Evolutionary conservation across 2,797 vertebrate genomes (phyloP), one percentile per base, ranked within the genome.

Genomic region (Bovichtus diacanthus): DNA sequence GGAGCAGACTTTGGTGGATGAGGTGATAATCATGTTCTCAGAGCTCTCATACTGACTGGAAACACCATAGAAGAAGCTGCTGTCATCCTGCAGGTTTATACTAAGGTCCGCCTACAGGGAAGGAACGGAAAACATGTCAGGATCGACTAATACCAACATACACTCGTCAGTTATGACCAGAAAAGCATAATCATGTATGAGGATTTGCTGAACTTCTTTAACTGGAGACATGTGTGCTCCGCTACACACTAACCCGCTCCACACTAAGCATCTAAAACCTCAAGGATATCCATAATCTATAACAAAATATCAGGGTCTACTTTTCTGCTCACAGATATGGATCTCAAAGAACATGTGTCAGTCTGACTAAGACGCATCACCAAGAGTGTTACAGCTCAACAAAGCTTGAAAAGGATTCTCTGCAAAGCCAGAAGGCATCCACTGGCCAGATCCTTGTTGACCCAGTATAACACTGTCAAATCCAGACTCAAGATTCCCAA

Each of bases 1-100:
- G 71, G 97, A 99, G 94, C 98, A 99, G 82, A 99, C 98, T 90
- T 98, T 99, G 81, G 98, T 99, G 87, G 98, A 98, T 75, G 97
- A 99, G 81, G 97, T 98, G 93, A 99, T 98, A 62, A 97, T 95
- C 97, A 99, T 98, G 92, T 97, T 97, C 88, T 98, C 97, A 0
- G 96, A 93, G 89, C 98, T 98, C 93, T 97, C 97, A 0, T 98
- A 98, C 86, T 98, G 97, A 93, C 97, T 99, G 86, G 97, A 98
- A 63, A 99, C 97, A 0, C 97, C 98, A 0, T 99, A 99, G 94
- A 99, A 99, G 92, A 96, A 95, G 92, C 93, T 95, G 93, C 96
- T 97, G 92, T 98, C 97, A 5, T 98, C 97, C 91, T 98, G 97
- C 16, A 97, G 95, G 90, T 96, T 97, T 60, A 96, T 93, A 82